Base-by-base conservation (phyloP, 2,888 invertebrate species). In the Phortica magna region DNA sequence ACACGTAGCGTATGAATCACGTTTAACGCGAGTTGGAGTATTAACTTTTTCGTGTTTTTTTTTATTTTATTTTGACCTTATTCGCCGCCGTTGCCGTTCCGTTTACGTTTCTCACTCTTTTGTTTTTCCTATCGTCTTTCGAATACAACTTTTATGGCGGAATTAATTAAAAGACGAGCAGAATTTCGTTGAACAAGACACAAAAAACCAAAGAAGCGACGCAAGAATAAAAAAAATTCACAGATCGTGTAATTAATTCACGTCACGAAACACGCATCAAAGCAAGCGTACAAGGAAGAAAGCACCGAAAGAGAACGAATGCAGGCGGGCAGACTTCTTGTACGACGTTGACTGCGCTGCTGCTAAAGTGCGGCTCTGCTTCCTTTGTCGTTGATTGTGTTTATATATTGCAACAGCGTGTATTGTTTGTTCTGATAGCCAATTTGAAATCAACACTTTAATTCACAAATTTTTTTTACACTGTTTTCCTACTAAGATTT, bases 21-120 rank as follows among this genome's bases (percentile, higher is more conserved):
- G 39, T 70, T 43, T 48, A 41, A 39, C 70, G 70, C 41, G 72
- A 72, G 57, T 57, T 72, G 41, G 57, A 61, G 68, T 75, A 48
- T 74, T 55, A 65, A 80, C 74, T 31, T 70, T 74, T 71, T 77
- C 41, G 55, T 87, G 80, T 80, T 83, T 84, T 81, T 84, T 81
- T 77, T 79, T 85, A 78, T 79, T 84, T 85, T 84, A 87, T 85
- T 85, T 88, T 85, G 88, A 85, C 88, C 84, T 80, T 85, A 85
- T 88, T 88, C 80, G 48, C 53, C 14, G 53, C 55, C 10, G 81
- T 81, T 82, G 42, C 48, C 17, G 6, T 12, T 2, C 3, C 39
- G n/a, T 31, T 31, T 31, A 31, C 31, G 31, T 31, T 4, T 31
- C n/a, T 39, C 41, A 12, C 53, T 4, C 55, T 17, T 17, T 19